Conservation (phyloP, 2,888 invertebrate species). For the Phragmatobia fuliginosa region DNA sequence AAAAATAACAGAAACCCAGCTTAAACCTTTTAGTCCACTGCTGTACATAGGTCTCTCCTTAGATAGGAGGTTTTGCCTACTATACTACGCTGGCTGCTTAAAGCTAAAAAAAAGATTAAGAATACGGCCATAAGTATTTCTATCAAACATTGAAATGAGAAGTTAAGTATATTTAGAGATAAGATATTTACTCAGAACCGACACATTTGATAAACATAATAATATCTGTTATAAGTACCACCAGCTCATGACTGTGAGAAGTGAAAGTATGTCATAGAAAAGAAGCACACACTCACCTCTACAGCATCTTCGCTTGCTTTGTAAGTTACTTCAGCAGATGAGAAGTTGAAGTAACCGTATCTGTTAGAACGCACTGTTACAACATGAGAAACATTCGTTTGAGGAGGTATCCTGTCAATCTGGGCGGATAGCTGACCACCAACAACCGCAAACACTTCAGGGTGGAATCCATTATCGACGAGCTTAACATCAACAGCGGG, state of each 20-base stretch:
- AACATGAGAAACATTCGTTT: slow-evolving; percentile 97
- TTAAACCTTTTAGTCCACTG: too few species aligned
- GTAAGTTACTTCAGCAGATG: slow-evolving; percentile 97
- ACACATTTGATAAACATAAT: not conserved
- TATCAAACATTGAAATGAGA: not conserved
- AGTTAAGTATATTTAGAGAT: not conserved
- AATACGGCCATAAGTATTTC: too few species aligned
- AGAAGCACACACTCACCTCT: slow-evolving; percentile 81
- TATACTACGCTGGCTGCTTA: too few species aligned
- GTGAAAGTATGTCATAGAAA: slow-evolving; percentile 27
- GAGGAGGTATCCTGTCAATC: slow-evolving; percentile 96
- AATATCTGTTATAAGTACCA: not conserved
- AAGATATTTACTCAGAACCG: not conserved
- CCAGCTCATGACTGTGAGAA: not conserved
- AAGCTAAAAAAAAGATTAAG: too few species aligned
- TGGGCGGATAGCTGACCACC: slow-evolving; percentile 94
- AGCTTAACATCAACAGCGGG: slow-evolving; percentile 96
- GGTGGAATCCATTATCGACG: slow-evolving; percentile 96
- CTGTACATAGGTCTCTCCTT: too few species aligned
- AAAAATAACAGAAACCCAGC: too few species aligned
- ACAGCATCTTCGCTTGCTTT: slow-evolving; percentile 93
- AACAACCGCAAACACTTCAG: slow-evolving; percentile 95
- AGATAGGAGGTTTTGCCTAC: too few species aligned
- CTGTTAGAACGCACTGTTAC: slow-evolving; percentile 96
- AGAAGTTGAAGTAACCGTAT: slow-evolving; percentile 98